A percentile compares a stretch with the other conserved stretches of the same genome.
phyloP scores from a whole-genome alignment of 2,888 invertebrate species.

The Agriopis aurantiaria region DNA sequence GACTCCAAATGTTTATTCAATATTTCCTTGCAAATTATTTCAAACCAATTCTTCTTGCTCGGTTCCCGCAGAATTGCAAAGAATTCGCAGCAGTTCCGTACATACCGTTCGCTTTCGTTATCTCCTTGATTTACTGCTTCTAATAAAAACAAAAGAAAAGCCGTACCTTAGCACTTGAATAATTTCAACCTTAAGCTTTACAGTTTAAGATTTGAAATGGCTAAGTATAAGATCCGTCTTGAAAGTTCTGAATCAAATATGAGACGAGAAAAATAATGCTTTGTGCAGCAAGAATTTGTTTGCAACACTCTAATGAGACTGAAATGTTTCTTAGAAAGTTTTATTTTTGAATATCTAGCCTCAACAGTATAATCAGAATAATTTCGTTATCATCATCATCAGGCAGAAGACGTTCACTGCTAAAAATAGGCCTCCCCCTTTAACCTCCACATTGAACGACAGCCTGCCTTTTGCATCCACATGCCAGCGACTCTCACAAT shows the following conservation, averaged over 20 bases:
- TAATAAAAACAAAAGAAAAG: constrained; percentile 24
- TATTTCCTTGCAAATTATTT: background rate
- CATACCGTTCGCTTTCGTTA: constrained; percentile 18
- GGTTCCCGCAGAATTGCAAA: background rate
- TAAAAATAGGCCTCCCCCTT: no score
- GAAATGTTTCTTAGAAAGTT: constrained; percentile 5
- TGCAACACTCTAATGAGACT: constrained; percentile 21
- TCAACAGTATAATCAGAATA: background rate
- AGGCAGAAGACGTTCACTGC: no score
- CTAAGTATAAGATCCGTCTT: background rate
- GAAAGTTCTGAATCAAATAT: constrained; percentile 29
- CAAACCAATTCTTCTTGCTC: background rate
- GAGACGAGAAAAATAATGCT: constrained; percentile 24
- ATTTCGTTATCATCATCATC: background rate
- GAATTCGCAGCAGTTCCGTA: constrained; percentile 1
- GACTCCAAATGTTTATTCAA: no score
- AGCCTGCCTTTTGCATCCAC: no score
- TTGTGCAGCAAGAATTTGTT: constrained; percentile 28
- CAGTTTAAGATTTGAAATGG: background rate
- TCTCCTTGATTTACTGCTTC: constrained; percentile 25
- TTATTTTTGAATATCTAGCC: background rate
- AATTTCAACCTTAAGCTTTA: background rate
- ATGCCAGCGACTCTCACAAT: no score
- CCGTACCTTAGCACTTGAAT: background rate
- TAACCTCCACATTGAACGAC: no score